Percentiles rank a stretch among this genome's conserved stretches.
Evolutionary conservation across 2,888 invertebrate genomes (phyloP).

Genomic region (Caenorhabditis imperialis): DNA sequence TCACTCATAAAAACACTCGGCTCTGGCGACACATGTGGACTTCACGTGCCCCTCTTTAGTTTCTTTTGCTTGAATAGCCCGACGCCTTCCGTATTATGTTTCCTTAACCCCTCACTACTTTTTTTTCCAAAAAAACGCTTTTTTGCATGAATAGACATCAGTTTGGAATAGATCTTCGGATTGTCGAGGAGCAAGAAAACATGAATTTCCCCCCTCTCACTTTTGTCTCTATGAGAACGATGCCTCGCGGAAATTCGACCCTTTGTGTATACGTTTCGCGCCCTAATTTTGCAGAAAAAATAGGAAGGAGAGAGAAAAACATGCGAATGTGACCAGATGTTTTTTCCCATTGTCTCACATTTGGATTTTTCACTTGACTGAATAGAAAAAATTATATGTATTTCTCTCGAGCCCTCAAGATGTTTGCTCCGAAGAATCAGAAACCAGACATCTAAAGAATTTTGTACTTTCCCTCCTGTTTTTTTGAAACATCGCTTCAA

Average conservation of each 20-base stretch:
- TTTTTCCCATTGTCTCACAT: no score
- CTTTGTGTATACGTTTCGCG: no score
- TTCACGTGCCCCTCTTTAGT: constrained; percentile 22
- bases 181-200: constrained; percentile 17
- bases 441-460: constrained; percentile 22
- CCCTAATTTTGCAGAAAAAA: no score
- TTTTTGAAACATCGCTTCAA: constrained; percentile 5
- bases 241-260: no score
- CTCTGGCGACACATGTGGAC: constrained; percentile 23
- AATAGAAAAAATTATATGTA: no score
- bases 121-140: not conserved
- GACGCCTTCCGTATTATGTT: constrained; percentile 16
- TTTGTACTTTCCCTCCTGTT: not conserved
- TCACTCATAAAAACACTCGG: constrained; percentile 21
- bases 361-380: no score
- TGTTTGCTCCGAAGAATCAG: no score
- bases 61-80: constrained; percentile 41
- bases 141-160: constrained; percentile 1
- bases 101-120: constrained; percentile 2
- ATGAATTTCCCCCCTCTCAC: constrained; percentile 1
- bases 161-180: constrained; percentile 16
- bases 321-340: no score
- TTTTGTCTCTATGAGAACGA: constrained; percentile 7
- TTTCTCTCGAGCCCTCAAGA: no score
- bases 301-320: no score